phyloP scores from a whole-genome alignment of 2,113 vertebrate genomes.

The Raja brachyura region DNA sequence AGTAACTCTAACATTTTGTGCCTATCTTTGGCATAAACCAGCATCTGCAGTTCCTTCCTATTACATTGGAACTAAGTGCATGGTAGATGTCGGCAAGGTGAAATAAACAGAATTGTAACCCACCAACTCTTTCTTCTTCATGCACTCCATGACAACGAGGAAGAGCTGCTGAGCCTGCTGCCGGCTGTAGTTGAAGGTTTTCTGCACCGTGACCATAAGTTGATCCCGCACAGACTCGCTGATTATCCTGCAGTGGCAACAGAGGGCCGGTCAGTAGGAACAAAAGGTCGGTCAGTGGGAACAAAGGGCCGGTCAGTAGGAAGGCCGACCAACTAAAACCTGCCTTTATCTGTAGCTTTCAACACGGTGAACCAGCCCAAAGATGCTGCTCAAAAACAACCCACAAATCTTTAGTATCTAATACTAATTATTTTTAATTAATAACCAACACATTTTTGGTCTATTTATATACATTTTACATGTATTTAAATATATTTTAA shows the following conservation, averaged over 20 bases:
- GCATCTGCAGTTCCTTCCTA: too few species aligned
- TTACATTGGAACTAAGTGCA: too few species aligned
- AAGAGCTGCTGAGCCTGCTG: conserved; percentile 86
- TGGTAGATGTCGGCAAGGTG: neutral
- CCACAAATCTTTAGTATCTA: too few species aligned
- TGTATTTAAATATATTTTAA: too few species aligned
- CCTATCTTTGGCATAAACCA: too few species aligned
- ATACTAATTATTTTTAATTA: too few species aligned
- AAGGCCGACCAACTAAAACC: neutral
- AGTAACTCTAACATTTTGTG: too few species aligned
- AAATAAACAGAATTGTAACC: conserved; percentile 51
- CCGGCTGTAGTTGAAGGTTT: conserved; percentile 90
- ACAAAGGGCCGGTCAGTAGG: neutral
- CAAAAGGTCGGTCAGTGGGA: neutral
- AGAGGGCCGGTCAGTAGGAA: neutral
- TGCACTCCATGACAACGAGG: conserved; percentile 85
- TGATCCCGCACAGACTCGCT: conserved; percentile 85
- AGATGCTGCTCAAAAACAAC: too few species aligned
- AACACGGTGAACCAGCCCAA: too few species aligned
- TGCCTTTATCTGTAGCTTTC: neutral
- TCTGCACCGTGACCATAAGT: conserved; percentile 91
- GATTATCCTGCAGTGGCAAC: conserved; percentile 60
- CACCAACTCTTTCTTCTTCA: conserved; percentile 95
- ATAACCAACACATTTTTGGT: too few species aligned
- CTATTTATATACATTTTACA: too few species aligned